These are phyloP conservation scores for Vanacampus margaritifer DNA, from an alignment of 2,113 vertebrate genomes.

Conservation along the genomic window DNA sequence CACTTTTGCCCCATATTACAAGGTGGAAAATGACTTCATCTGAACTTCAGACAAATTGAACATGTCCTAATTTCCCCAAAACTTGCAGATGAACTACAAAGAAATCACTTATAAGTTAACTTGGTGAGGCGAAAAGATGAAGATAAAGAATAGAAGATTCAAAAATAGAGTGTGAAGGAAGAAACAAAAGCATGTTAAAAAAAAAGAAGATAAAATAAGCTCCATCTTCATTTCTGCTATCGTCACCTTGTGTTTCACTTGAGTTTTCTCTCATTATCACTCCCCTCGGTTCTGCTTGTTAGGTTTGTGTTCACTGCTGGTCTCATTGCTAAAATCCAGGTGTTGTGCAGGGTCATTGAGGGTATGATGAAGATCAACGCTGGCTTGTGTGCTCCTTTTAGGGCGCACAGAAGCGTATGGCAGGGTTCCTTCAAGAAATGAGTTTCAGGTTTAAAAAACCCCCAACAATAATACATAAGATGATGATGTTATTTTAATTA, in stretches of 20 bases:
- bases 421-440: too few relatives aligned
- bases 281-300: constrained; percentile 14
- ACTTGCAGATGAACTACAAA: constrained; percentile 6
- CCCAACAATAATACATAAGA: too few relatives aligned
- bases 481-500: too few relatives aligned
- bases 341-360: background rate
- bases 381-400: background rate
- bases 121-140: background rate
- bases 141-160: background rate
- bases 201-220: background rate
- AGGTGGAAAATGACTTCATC: background rate
- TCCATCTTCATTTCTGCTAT: constrained; percentile 17
- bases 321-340: background rate
- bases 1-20: background rate
- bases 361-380: background rate
- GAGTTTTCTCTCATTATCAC: constrained; percentile 22
- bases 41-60: constrained; percentile 8
- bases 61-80: background rate
- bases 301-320: background rate
- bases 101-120: background rate
- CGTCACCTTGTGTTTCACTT: constrained; percentile 32
- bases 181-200: background rate
- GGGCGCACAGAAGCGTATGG: background rate
- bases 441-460: too few relatives aligned
- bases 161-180: background rate